Evolutionary conservation across 2,888 invertebrate species (phyloP), one percentile per base, ranked within the genome.

Genomic region (Dicranocentrus wangi): DNA sequence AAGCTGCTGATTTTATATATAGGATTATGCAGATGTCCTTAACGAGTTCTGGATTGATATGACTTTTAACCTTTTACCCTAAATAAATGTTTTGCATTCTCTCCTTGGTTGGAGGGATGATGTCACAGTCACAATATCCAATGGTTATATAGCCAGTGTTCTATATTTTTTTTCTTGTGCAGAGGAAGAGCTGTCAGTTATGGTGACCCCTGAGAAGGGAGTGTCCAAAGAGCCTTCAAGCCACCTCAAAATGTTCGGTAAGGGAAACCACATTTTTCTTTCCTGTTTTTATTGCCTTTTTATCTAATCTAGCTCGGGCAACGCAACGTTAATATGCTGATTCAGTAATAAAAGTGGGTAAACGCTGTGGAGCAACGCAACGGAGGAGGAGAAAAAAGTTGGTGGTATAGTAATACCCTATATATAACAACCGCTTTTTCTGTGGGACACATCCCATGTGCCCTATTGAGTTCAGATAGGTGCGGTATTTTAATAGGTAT

Each of bases 201-300:
- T 71, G 23, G 63, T 68, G 42, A 73, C 73, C 63, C 73, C 80
- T 13, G 53, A 61, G 42, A 80, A 80, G 32, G 69, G 80, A 63
- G 80, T 81, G 65, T 81, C 81, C 55, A 81, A 69, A 27, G 81
- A 81, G 69, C 81, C 81, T 73, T 73, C 81, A 51, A 81, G 81
- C 75, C 81, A 75, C 81, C 81, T 63, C 53, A 81, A 81, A 69
- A n/a, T 81, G 73, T 75, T 81, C 69, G 81, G 81, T 81, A 81
- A 81, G 81, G 5, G 1, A 58, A 76, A 17, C 15, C 51, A 27
- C 60, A 8, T 51, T 69, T 28, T 53, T 25, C 2, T 53, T 51
- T 23, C 42, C 51, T 15, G 10, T 10, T 55, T 55, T 55, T 21
- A n/a, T n/a, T n/a, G n/a, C n/a, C n/a, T n/a, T n/a, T n/a, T n/a